A percentile compares a stretch with the other conserved stretches of the same genome.
phyloP scores from a whole-genome alignment of 1,140 invertebrate genomes.

The Stratiolaelaps scimitus region DNA sequence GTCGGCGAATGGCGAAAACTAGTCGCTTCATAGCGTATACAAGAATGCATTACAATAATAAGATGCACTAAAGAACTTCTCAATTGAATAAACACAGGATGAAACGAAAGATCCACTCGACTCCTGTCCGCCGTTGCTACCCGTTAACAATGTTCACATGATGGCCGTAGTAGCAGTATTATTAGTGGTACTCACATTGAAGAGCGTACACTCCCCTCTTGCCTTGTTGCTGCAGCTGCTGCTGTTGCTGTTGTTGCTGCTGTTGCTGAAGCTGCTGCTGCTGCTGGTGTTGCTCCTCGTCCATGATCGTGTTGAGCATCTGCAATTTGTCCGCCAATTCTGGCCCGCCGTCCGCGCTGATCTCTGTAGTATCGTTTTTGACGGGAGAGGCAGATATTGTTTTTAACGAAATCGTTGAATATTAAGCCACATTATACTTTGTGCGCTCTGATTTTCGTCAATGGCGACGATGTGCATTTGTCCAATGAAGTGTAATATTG shows the following conservation, averaged over 20 bases:
- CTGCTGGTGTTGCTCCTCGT: slow-evolving; percentile 56
- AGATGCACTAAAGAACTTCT: too few species aligned
- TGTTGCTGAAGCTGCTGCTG: slow-evolving; percentile 45
- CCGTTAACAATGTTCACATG: slow-evolving; percentile 28
- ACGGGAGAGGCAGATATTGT: neutral
- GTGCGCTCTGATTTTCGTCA: too few species aligned
- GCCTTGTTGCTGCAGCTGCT: slow-evolving; percentile 49
- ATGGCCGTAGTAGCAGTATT: slow-evolving; percentile 26
- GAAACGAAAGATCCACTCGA: too few species aligned
- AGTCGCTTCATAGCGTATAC: too few species aligned
- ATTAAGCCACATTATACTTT: too few species aligned
- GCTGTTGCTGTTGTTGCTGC: slow-evolving; percentile 47
- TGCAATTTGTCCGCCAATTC: slow-evolving; percentile 83
- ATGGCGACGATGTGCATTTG: too few species aligned
- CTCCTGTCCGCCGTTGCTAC: too few species aligned
- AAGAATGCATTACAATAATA: too few species aligned
- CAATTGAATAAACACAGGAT: too few species aligned
- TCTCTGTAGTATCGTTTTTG: slow-evolving; percentile 48
- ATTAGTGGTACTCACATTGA: slow-evolving; percentile 51
- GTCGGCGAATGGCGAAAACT: too few species aligned
- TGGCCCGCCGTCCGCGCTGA: slow-evolving; percentile 60
- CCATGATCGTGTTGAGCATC: slow-evolving; percentile 74
- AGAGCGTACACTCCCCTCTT: slow-evolving; percentile 45
- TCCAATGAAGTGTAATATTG: too few species aligned
- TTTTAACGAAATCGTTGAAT: too few species aligned